phyloP scores from a whole-genome alignment of 2,797 vertebrate genomes.

The Platalea minor region DNA sequence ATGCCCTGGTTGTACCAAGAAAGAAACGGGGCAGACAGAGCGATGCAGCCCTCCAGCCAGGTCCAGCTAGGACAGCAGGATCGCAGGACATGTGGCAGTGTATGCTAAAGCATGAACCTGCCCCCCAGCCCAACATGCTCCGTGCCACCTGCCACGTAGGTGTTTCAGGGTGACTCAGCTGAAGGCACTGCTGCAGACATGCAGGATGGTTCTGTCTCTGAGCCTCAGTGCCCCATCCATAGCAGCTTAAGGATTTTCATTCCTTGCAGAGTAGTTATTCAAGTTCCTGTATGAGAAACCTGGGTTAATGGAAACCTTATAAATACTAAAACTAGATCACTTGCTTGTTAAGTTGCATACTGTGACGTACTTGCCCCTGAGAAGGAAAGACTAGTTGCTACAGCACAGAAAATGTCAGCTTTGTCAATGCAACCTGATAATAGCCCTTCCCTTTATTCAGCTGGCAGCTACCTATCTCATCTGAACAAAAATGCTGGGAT shows the following conservation, averaged over 20 bases:
- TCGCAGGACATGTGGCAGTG: rapidly evolving
- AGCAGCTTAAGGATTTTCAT: neutral
- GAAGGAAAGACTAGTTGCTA: neutral
- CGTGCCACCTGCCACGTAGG: rapidly evolving
- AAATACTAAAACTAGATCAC: neutral
- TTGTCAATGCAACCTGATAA: neutral
- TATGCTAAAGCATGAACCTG: neutral
- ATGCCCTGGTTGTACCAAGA: neutral
- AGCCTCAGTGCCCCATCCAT: neutral
- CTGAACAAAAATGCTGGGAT: neutral
- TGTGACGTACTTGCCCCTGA: neutral
- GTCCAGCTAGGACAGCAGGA: neutral
- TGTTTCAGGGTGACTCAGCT: neutral
- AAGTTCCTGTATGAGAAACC: neutral
- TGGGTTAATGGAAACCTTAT: neutral
- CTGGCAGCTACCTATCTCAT: neutral
- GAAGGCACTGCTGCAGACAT: neutral
- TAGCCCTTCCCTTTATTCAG: neutral
- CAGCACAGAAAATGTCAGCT: neutral
- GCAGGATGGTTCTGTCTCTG: neutral
- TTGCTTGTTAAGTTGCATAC: neutral
- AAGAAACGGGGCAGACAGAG: neutral
- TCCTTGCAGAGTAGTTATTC: neutral
- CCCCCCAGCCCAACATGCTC: neutral
- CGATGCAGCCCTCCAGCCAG: neutral